Percentiles rank a stretch among this genome's conserved stretches.
phyloP scores from a whole-genome alignment of 1,140 invertebrate genomes.

The Drosophila bifasciata region DNA sequence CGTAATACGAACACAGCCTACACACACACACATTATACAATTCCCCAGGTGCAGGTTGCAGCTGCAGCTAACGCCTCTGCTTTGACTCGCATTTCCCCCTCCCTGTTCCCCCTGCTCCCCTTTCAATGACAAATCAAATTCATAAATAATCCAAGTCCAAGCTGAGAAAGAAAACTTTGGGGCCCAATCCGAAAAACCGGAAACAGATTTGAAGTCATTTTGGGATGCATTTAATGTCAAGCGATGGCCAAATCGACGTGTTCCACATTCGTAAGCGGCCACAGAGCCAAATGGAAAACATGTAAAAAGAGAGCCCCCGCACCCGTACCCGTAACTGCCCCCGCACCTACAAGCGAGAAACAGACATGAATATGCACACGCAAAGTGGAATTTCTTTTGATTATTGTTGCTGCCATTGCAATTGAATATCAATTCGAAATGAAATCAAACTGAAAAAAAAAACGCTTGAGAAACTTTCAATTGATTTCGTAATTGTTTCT shows the following conservation, averaged over 20 bases:
- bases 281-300: constrained; percentile 50
- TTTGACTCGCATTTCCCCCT: neutral
- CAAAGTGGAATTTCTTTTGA: constrained; percentile 62
- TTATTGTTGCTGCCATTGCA: constrained; percentile 54
- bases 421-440: constrained; percentile 73
- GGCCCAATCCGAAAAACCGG: constrained; percentile 52
- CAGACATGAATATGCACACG: constrained; percentile 67
- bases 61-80: constrained; percentile 30
- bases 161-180: constrained; percentile 38
- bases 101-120: too few species aligned
- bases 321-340: neutral
- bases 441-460: constrained; percentile 62
- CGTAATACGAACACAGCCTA: constrained; percentile 31
- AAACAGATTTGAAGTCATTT: constrained; percentile 67
- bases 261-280: constrained; percentile 62
- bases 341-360: constrained; percentile 4
- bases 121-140: constrained; percentile 2
- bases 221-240: constrained; percentile 65
- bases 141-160: constrained; percentile 34
- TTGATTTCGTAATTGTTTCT: constrained; percentile 27
- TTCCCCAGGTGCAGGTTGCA: constrained; percentile 31
- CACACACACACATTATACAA: constrained; percentile 33
- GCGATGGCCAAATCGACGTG: constrained; percentile 68
- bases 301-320: constrained; percentile 23
- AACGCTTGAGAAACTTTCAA: constrained; percentile 52